phyloP scores from a whole-genome alignment of 1,140 invertebrate genomes.

The Bradysia coprophila region DNA sequence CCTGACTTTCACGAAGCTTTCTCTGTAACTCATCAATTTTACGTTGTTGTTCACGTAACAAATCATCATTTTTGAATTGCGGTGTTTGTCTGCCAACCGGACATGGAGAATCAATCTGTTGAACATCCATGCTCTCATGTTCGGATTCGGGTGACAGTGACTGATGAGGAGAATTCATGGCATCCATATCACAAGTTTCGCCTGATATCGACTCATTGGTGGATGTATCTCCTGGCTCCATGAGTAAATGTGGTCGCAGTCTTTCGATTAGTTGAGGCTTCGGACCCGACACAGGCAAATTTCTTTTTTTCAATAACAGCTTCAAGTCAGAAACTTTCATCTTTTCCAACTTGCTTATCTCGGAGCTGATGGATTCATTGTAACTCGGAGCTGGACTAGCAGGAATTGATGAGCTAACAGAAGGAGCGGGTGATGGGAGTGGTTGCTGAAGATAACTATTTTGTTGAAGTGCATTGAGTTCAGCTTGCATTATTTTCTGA shows the following conservation, averaged over 20 bases:
- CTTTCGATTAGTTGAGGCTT: constrained; percentile 92
- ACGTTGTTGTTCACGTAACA: constrained; percentile 66
- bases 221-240: constrained; percentile 25
- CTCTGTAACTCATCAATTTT: constrained; percentile 75
- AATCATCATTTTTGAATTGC: constrained; percentile 34
- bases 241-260: constrained; percentile 41
- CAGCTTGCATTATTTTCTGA: background rate
- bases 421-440: constrained; percentile 34
- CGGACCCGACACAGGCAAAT: constrained; percentile 85
- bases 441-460: constrained; percentile 10
- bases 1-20: constrained; percentile 54
- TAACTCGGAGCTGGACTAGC: constrained; percentile 26
- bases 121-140: constrained; percentile 26
- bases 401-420: constrained; percentile 32
- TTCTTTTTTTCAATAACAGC: constrained; percentile 77
- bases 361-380: constrained; percentile 14
- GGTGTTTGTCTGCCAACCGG: constrained; percentile 8
- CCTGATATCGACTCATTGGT: constrained; percentile 10
- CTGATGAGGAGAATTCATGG: constrained; percentile 18
- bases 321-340: constrained; percentile 95
- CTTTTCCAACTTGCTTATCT: constrained; percentile 66
- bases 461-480: background rate
- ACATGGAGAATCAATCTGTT: constrained; percentile 18
- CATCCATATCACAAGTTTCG: constrained; percentile 14
- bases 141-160: constrained; percentile 23